Percentiles rank a stretch among this genome's conserved stretches.
Evolutionary conservation across 2,113 vertebrate genomes (phyloP).

Genomic region (Trachemys scripta): DNA sequence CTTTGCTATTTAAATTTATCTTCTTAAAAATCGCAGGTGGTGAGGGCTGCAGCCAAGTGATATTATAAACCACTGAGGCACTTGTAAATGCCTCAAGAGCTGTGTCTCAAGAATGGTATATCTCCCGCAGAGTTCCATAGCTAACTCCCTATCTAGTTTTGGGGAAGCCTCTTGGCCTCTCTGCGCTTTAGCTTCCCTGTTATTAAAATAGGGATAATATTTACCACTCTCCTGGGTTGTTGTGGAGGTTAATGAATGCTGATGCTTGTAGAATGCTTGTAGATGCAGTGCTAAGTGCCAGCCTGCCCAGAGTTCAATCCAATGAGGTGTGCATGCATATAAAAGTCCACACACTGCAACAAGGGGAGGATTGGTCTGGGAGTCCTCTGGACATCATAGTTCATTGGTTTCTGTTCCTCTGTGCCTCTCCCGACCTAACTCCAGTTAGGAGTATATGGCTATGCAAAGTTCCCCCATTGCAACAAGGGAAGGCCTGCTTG

Average conservation of each 20-base stretch:
- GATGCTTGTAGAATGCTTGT: neutral
- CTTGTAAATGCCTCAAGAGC: neutral
- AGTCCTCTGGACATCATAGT: neutral
- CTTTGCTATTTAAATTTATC: neutral
- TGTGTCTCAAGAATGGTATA: neutral
- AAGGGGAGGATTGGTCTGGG: neutral
- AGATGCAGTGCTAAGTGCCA: neutral
- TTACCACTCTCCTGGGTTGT: neutral
- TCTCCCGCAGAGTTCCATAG: neutral
- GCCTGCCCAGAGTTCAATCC: neutral
- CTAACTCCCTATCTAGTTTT: neutral
- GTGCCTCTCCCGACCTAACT: neutral
- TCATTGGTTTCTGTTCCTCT: too few relatives aligned
- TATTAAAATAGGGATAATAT: neutral
- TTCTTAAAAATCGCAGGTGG: neutral
- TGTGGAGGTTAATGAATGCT: neutral
- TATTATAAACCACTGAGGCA: neutral
- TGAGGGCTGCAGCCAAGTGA: neutral
- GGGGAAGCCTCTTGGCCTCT: neutral
- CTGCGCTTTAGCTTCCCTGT: neutral
- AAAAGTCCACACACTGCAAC: neutral
- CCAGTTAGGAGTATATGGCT: neutral
- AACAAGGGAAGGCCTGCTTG: neutral
- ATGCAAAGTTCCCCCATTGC: neutral
- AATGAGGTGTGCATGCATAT: neutral